phyloP scores from a whole-genome alignment of 2,888 invertebrate species.

The Ashinkailepas kermadecensis region DNA sequence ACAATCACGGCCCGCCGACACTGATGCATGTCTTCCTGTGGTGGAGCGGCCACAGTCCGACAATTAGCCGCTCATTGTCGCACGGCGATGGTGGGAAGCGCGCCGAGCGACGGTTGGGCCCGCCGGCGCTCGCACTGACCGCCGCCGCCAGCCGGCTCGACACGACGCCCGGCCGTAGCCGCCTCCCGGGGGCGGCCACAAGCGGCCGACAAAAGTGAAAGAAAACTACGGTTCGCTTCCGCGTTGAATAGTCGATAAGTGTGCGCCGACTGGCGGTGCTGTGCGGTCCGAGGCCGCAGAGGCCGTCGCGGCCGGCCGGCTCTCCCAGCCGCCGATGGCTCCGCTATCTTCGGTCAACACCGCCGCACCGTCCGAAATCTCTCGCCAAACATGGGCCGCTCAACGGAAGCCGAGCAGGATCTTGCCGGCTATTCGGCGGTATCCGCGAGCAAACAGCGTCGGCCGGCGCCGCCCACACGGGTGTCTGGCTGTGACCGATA shows the following conservation, averaged over 20 bases:
- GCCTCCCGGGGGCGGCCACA: too few species aligned
- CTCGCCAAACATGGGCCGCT: neutral
- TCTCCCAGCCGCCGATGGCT: neutral
- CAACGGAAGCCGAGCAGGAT: neutral
- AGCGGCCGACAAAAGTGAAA: too few species aligned
- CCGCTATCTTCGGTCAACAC: slow-evolving; percentile 1
- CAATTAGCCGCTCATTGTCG: neutral
- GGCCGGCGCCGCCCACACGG: neutral
- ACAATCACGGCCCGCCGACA: too few species aligned
- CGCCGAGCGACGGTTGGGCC: neutral
- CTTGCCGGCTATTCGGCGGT: neutral
- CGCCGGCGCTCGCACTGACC: neutral
- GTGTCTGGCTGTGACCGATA: neutral
- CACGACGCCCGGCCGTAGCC: neutral
- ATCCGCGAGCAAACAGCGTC: neutral
- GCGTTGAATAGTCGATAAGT: too few species aligned
- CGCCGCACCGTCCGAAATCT: neutral
- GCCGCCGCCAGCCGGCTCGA: neutral
- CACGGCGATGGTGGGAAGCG: neutral
- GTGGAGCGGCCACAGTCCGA: neutral
- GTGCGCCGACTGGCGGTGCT: too few species aligned
- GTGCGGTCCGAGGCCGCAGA: too few species aligned
- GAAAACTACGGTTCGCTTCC: too few species aligned
- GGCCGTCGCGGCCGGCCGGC: neutral
- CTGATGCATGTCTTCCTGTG: too few species aligned